phyloP scores from a whole-genome alignment of 2,888 invertebrate species.

The Euspilapteryx auroguttella region DNA sequence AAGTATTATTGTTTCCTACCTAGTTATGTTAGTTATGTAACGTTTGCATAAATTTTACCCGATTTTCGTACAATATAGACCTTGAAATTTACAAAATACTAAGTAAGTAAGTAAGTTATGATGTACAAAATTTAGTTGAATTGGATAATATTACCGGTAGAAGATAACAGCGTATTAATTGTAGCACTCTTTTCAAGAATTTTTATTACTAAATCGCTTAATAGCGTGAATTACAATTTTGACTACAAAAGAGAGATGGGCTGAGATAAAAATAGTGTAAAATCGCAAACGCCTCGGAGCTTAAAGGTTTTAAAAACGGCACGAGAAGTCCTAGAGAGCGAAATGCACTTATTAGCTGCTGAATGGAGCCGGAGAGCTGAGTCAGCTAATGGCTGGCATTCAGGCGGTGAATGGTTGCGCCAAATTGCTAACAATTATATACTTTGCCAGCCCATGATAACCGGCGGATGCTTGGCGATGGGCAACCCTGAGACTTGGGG shows the following conservation, averaged over 20 bases:
- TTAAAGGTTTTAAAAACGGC: constrained; percentile 34
- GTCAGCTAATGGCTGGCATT: constrained; percentile 49
- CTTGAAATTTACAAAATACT: too few species aligned
- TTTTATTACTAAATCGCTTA: constrained; percentile 30
- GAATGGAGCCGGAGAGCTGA: constrained; percentile 17
- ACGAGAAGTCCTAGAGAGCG: constrained; percentile 49
- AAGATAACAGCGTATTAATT: too few species aligned
- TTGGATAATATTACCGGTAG: too few species aligned
- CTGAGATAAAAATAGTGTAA: neutral
- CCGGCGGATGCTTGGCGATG: constrained; percentile 36
- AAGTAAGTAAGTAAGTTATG: neutral
- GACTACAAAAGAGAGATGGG: constrained; percentile 1
- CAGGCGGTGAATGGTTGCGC: constrained; percentile 50
- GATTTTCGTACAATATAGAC: too few species aligned
- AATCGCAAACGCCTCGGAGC: neutral
- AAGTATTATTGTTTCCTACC: neutral
- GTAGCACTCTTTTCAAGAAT: too few species aligned
- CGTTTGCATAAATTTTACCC: too few species aligned
- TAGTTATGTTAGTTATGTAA: too few species aligned
- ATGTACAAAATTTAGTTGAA: too few species aligned
- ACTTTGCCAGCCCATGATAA: constrained; percentile 55
- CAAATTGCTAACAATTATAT: constrained; percentile 59
- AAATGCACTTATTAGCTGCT: constrained; percentile 57
- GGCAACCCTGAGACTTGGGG: constrained; percentile 21
- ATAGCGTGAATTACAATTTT: constrained; percentile 26